Percentiles rank a stretch among this genome's conserved stretches.
These are phyloP conservation scores for Portevinia maculata DNA, from an alignment of 2,888 invertebrate genomes.

Conservation along the genomic window DNA sequence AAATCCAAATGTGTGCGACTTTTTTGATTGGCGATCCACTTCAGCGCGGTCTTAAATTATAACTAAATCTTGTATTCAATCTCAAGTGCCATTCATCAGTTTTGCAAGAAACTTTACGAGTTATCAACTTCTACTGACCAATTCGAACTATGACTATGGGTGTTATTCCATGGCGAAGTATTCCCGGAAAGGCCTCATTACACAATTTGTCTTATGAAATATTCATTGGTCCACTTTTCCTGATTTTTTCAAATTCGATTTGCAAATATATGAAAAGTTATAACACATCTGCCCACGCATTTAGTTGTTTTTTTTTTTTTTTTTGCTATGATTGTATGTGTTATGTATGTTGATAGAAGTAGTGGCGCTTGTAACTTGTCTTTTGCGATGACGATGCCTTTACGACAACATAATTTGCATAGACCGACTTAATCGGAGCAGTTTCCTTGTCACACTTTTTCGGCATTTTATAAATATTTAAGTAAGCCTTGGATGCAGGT, in stretches of 20 bases:
- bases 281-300: conserved; percentile 10
- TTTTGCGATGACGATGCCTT: neutral
- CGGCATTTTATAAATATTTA: neutral
- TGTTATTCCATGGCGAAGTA: conserved; percentile 6
- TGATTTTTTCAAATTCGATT: conserved; percentile 34
- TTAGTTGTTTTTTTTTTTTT: neutral
- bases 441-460: conserved; percentile 9
- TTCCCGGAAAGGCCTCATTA: conserved; percentile 48
- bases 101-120: conserved; percentile 21
- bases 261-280: conserved; percentile 15
- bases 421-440: neutral
- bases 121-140: conserved; percentile 7
- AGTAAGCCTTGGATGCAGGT: neutral
- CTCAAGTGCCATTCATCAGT: conserved; percentile 37
- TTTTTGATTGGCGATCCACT: conserved; percentile 32
- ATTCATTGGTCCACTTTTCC: conserved; percentile 36
- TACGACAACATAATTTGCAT: neutral
- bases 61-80: conserved; percentile 42
- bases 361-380: neutral
- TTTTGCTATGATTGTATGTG: neutral
- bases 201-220: conserved; percentile 39
- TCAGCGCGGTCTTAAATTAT: conserved; percentile 22
- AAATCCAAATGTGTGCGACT: neutral
- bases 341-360: neutral
- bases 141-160: conserved; percentile 42